Base-by-base conservation (phyloP, 2,888 invertebrate genomes). In the Apamea sordens region DNA sequence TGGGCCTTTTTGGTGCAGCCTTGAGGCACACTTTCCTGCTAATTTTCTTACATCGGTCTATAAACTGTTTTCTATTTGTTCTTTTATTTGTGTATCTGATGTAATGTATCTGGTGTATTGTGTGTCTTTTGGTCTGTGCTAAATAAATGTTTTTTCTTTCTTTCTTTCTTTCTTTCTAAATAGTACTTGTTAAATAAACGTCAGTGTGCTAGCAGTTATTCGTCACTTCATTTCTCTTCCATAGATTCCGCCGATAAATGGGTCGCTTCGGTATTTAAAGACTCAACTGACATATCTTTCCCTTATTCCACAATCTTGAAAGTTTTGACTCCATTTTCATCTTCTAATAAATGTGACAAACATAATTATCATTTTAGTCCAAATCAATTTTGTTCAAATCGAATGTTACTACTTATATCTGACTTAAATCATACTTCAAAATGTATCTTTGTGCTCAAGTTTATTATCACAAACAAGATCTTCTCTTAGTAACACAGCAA, bases 401-500 rank as follows among this genome's bases (percentile, higher is more conserved):
- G 24, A 47, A 47, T n/a, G 3, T n/a, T 53, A 47, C 5, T 28
- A 28, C 28, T 15, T 41, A 59, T 21, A 5, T 28, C 18, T 56
- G 56, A 74, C 18, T 24, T 32, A 7, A 75, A 75, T 41, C 24
- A 18, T 13, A 32, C 1, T 53, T 44, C 32, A 75, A 28, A 73
- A 44, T 28, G 0, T 21, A 73, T 56, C 32, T 6, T 21, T 50
- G 13, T 18, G 24, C 13, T 21, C 32, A 44, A 67, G 32, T 47
- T 77, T 28, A n/a, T 15, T 10, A 32, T 68, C 50, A 84, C 70
- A 74, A 59, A 50, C 69, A 73, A 65, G 61, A 67, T 61, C 36
- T 61, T 7, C 50, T 32, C 24, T 21, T 21, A 77, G 21, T 79
- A 41, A 21, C 41, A 8, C 36, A 59, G 81, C 68, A 59, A 41